Base-by-base conservation (phyloP, 2,888 invertebrate genomes). In the Drosophila nr. medialis region DNA sequence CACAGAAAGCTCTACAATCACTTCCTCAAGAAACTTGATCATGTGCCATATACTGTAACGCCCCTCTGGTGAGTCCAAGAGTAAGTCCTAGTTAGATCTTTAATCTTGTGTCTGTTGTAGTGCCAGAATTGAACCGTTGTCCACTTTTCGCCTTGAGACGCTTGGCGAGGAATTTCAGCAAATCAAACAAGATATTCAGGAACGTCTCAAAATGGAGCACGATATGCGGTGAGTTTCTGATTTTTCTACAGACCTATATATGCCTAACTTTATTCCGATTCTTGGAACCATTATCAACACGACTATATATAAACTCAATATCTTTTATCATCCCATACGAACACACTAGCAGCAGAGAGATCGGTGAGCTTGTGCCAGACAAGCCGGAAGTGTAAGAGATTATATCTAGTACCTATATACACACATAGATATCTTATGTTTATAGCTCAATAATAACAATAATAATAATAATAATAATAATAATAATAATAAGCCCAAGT, bases 21-120 rank as follows among this genome's bases (percentile, higher is more conserved):
- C 81, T 96, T 96, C 80, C 94, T 96, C 24, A 94, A 95, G 68
- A 94, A 95, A 11, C 92, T 97, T 40, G 95, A 95, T 65, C 94
- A 95, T 30, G 95, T 94, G 83, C 95, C 96, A 0, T 94, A 96
- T 58, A 93, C 93, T 21, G 93, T 96, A 0, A 92, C 91, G 56
- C 95, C 94, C 2, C 94, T 96, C 48, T 93, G 93, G 95, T 95
- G 70, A 92, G 54, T 49, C 13, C 0, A 1, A 15, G 4, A 15
- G 2, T 1, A 8, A 24, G 4, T 10, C 21, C 15, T 0, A 13
- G 0, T 2, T 10, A 27, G 0, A 18, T 54, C 6, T 2, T 4
- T 45, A 6, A 32, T 21, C 6, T 4, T 11, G 15, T 13, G 13
- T 0, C 15, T 24, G 7, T 40, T 3, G 2, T 27, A 91, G 90